These are phyloP conservation scores for Girardinichthys multiradiatus DNA, from an alignment of 2,113 vertebrate genomes.

Conservation along the genomic window DNA sequence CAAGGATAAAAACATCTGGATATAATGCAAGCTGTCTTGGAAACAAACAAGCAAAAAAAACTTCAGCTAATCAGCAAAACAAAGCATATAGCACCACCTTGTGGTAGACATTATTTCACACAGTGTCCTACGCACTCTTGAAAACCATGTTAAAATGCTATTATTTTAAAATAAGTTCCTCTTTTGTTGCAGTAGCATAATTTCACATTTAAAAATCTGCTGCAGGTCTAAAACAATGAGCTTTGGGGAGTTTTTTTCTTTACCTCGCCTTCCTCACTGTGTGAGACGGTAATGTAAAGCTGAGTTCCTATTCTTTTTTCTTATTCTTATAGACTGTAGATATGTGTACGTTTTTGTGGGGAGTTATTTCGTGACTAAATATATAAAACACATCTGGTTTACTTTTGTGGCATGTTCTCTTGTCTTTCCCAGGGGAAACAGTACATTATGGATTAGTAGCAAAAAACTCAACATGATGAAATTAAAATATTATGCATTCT, in stretches of 20 bases:
- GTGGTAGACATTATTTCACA: slow-evolving; percentile 1
- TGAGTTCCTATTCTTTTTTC: too few species aligned
- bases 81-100: slow-evolving; percentile 37
- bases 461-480: background rate
- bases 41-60: background rate
- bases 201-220: background rate
- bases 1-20: background rate
- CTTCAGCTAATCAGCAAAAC: background rate
- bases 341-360: too few species aligned
- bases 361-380: too few species aligned
- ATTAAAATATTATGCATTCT: background rate
- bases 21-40: background rate
- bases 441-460: background rate
- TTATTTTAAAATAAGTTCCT: background rate
- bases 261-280: too few species aligned
- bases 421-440: background rate
- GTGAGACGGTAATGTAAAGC: too few species aligned
- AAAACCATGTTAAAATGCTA: background rate
- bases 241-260: too few species aligned
- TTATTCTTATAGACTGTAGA: too few species aligned
- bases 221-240: background rate
- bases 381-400: too few species aligned
- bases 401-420: too few species aligned
- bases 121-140: background rate
- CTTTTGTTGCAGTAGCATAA: background rate